Base-by-base conservation (phyloP, 1,140 invertebrate species). In the Venturia canescens region DNA sequence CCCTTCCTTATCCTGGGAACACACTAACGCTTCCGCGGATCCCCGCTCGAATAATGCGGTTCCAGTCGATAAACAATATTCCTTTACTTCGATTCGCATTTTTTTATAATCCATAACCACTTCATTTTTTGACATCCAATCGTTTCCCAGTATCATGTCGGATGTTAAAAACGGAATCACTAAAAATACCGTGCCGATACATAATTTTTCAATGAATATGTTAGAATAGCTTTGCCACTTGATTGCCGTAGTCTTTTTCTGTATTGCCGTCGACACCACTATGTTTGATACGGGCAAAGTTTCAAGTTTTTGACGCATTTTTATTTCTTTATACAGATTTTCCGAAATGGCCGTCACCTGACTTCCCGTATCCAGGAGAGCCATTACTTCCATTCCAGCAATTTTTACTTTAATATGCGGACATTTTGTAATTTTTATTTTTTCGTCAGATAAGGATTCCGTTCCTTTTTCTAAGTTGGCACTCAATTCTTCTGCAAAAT, bases 281-380 rank as follows among this genome's bases (percentile, higher is more conserved):
- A 82, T 6, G 63, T 82, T 81, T 9, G 79, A 77, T 0, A 86
- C 83, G 0, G 81, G 82, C 23, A 84, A 38, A 72, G 79, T 77
- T 16, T 69, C 5, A n/a, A 86, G 6, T 15, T 4, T 13, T 53
- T 34, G 50, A 16, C n/a, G 78, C 31, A 0, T 21, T 15, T 53
- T 13, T 48, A 11, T 82, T 67, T 75, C 81, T 15, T 81, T 66
- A 27, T 78, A 81, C 18, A 81, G 80, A 11, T 67, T 23, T 71
- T 84, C 80, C 0, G 82, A 83, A 18, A 85, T 50, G 15, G 70
- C 80, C 4, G 83, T 84, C 29, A 84, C 69, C 70, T 85, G 70
- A 80, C 84, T 84, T 3, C 82, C 84, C 11, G 80, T 34, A 7
- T 34, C 31, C 7, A 34, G 7, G 3, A 34, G 7, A 3, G 31